Conservation (phyloP, 2,113 vertebrate species). For the Protobothrops flavoviridis region DNA sequence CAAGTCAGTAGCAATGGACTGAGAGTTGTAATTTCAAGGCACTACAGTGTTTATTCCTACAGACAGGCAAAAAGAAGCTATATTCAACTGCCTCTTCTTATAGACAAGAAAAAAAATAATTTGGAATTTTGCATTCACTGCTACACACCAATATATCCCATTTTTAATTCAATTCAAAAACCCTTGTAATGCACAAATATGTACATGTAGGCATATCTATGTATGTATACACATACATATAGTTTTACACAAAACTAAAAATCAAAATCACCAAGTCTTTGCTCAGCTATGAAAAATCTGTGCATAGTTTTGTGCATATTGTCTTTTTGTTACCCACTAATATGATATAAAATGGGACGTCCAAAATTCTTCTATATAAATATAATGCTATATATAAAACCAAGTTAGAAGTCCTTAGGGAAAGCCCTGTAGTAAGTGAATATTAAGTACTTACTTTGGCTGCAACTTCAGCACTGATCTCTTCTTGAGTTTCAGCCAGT, state of each 20-base stretch:
- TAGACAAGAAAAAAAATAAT: not conserved
- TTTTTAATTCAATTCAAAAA: not conserved
- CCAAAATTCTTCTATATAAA: not conserved
- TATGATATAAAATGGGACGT: not conserved
- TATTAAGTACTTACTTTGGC: conserved; percentile 83
- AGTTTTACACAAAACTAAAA: not conserved
- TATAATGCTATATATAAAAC: not conserved
- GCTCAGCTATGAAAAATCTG: not conserved
- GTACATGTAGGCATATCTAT: not conserved
- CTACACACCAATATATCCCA: not conserved
- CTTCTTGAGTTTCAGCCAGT: conserved; percentile 96
- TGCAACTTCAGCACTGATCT: conserved; percentile 98
- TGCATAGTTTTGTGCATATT: not conserved
- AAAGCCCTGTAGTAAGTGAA: not conserved
- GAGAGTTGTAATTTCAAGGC: not conserved
- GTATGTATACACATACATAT: no score
- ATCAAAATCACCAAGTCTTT: not conserved
- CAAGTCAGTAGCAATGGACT: not conserved
- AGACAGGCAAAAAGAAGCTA: not conserved
- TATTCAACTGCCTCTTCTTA: not conserved
- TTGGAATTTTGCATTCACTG: not conserved
- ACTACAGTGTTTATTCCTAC: not conserved
- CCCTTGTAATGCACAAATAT: not conserved
- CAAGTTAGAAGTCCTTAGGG: not conserved
- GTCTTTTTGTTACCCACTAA: not conserved